Evolutionary conservation across 2,888 invertebrate species (phyloP).

Genomic region (Synergus japonicus): DNA sequence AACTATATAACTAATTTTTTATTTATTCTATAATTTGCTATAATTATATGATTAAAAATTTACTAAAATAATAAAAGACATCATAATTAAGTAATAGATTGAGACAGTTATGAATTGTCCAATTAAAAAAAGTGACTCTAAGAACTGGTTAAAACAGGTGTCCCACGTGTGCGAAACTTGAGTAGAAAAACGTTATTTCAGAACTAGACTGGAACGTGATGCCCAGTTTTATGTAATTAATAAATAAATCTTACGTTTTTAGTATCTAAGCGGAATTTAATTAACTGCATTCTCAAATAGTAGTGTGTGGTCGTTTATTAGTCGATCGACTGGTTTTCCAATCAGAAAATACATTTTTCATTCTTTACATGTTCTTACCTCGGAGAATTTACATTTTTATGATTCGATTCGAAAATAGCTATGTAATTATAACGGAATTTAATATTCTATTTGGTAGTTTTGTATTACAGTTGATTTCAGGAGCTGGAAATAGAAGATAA

Average conservation of each 20-base stretch:
- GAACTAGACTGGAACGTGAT: conserved; percentile 15
- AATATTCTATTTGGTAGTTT: neutral
- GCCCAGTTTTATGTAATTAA: neutral
- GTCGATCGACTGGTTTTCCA: neutral
- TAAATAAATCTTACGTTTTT: neutral
- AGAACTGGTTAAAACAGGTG: neutral
- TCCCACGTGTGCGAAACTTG: conserved; percentile 6
- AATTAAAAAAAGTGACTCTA: neutral
- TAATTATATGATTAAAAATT: neutral
- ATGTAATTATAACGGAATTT: neutral
- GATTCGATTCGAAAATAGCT: neutral
- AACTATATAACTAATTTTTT: too few relatives aligned
- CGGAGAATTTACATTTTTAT: neutral
- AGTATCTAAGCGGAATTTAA: neutral
- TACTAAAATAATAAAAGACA: neutral
- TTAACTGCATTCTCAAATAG: neutral
- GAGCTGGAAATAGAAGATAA: neutral
- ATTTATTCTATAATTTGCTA: too few relatives aligned
- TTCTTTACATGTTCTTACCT: neutral
- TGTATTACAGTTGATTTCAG: neutral
- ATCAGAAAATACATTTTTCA: neutral
- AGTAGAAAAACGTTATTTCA: conserved; percentile 12
- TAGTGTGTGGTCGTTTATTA: neutral
- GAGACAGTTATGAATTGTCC: conserved; percentile 5
- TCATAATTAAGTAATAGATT: neutral